A percentile compares a stretch with the other conserved stretches of the same genome.
Conservation (phyloP, 1,140 invertebrate genomes). For the Bombus superbus region DNA sequence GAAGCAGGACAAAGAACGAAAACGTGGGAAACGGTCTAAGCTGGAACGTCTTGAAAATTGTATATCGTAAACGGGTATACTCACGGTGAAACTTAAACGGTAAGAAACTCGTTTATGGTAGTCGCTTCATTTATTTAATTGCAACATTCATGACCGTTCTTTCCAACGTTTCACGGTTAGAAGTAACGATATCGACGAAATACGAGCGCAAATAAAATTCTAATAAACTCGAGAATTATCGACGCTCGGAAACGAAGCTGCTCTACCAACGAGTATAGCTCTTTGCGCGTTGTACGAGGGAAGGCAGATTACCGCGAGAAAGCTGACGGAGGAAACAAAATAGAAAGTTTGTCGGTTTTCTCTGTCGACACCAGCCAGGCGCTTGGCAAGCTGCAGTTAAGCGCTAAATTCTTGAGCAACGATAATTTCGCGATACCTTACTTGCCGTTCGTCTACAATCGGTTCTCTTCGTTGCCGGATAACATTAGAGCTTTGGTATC, state of each 20-base stretch:
- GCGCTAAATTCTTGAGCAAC: constrained; percentile 68
- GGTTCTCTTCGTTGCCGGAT: constrained; percentile 69
- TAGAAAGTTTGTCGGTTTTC: constrained; percentile 20
- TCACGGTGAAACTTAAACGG: background rate
- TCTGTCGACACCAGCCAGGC: constrained; percentile 8
- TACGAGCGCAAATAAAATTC: background rate
- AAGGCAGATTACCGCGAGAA: background rate
- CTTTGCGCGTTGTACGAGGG: background rate
- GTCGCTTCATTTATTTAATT: constrained; percentile 13
- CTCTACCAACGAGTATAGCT: background rate
- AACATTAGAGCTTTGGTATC: constrained; percentile 75
- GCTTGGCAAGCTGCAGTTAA: constrained; percentile 35
- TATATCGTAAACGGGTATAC: background rate
- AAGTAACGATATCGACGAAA: background rate
- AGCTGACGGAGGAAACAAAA: background rate
- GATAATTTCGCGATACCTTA: constrained; percentile 72
- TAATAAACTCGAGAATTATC: background rate
- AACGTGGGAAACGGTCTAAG: background rate
- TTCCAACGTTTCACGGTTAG: background rate
- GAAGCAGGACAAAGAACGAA: background rate
- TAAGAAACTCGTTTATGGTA: background rate
- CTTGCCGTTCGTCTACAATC: constrained; percentile 43
- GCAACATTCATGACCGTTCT: background rate
- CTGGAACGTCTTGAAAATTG: constrained; percentile 2
- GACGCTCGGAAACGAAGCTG: background rate